Base-by-base conservation (phyloP, 2,888 invertebrate genomes). In the Drosophila macrospina region DNA sequence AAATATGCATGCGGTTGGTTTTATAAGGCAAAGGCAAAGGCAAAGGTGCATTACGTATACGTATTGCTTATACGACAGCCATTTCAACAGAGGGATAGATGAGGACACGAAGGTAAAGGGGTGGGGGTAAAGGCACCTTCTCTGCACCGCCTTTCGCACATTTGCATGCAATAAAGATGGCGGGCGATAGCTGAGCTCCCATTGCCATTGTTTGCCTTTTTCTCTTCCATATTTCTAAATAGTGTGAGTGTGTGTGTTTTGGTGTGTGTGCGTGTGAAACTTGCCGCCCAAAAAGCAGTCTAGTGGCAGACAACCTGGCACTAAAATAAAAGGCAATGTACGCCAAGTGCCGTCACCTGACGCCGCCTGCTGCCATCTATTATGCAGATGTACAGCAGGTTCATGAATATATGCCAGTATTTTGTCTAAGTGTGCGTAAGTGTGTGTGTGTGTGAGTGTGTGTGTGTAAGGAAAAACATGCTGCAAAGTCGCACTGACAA, bases 111-210 rank as follows among this genome's bases (percentile, higher is more conserved):
- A 0, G 10, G 10, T 3, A 32, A 13, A 10, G 34, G 13, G 8
- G 7, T 5, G 10, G 8, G 4, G 36, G 5, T 0, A 13, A 79
- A 73, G 85, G 76, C 82, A 76, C 78, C 86, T 76, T 69, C 79
- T 69, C 66, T 77, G 74, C 64, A 78, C 67, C 85, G 70, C 85
- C 81, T 86, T 80, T 84, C 88, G 86, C 88, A 86, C 88, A 84
- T 84, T 84, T 84, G 86, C 83, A 84, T 84, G 83, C 83, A 84
- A 84, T 84, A 84, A 84, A 84, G 83, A 84, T 84, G 83, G 83
- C 83, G 86, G 88, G 83, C 83, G 83, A 84, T 84, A 84, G 86
- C 83, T 84, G 88, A 80, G 80, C 83, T 84, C 88, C 84, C 83
- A 54, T 54, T 62, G 83, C 83, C 72, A 88, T 84, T 84, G 83